Conservation (phyloP, 2,797 vertebrate genomes). For the Molossus molossus region DNA sequence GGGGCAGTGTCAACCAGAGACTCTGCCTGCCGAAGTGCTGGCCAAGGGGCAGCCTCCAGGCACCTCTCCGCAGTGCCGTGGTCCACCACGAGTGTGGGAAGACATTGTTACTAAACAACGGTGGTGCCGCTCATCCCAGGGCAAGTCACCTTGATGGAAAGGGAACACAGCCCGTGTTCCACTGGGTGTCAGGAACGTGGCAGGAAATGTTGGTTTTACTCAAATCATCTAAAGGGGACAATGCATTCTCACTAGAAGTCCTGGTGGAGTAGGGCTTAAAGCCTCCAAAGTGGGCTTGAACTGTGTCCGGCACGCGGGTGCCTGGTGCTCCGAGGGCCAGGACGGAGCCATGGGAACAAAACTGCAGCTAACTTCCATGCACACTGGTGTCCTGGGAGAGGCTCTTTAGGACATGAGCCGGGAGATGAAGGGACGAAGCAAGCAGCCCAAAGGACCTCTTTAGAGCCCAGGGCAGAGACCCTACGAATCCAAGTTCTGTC, state of each 20-base stretch:
- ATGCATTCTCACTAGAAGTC: background rate
- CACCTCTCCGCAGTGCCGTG: background rate
- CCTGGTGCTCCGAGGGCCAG: background rate
- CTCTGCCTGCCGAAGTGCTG: fast-evolving
- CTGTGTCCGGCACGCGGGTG: fast-evolving
- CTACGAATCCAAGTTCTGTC: background rate
- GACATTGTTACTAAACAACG: fast-evolving
- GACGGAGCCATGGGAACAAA: background rate
- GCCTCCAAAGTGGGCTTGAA: background rate
- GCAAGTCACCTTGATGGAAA: background rate
- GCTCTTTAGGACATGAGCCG: background rate
- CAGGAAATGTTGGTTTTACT: background rate
- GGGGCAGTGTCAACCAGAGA: background rate
- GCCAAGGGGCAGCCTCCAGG: fast-evolving
- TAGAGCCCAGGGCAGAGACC: background rate
- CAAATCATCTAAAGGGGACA: background rate
- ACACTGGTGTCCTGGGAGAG: background rate
- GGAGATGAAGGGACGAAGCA: background rate
- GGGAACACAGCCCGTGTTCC: background rate
- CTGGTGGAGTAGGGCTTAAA: no score
- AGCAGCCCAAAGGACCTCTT: background rate
- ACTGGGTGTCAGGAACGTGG: fast-evolving
- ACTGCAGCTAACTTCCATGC: background rate
- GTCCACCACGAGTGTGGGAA: background rate
- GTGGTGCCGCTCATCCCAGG: no score